Evolutionary conservation across 2,797 vertebrate genomes (phyloP).

Genomic region (Atherinosoma microstoma): DNA sequence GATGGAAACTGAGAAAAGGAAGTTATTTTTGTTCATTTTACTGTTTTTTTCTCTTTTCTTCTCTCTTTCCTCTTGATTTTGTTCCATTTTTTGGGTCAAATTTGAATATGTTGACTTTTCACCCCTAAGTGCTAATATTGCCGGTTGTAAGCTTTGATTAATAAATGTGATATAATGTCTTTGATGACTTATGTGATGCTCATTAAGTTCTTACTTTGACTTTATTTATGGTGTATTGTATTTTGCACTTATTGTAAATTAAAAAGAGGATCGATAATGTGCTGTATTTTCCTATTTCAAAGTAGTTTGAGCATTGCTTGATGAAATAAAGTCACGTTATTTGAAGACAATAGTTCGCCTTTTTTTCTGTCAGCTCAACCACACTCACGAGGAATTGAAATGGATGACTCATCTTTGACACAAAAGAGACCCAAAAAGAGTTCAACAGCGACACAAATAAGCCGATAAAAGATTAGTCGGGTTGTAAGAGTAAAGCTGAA

Average conservation of each 20-base stretch:
- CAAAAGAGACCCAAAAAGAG: slow-evolving; percentile 39
- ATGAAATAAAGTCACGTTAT: slow-evolving; percentile 65
- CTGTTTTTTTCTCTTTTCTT: slow-evolving; percentile 20
- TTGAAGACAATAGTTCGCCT: not conserved
- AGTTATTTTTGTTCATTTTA: slow-evolving; percentile 21
- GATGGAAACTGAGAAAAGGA: slow-evolving; percentile 22
- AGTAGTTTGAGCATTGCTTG: slow-evolving; percentile 42
- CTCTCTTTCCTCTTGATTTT: slow-evolving; percentile 6
- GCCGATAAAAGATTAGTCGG: slow-evolving; percentile 64
- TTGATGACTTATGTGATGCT: slow-evolving; percentile 28
- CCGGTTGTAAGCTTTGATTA: slow-evolving; percentile 40
- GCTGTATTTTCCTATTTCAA: slow-evolving; percentile 47
- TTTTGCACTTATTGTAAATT: slow-evolving; percentile 46
- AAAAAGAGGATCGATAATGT: slow-evolving; percentile 12
- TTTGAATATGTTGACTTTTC: slow-evolving; percentile 17
- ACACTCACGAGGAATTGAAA: slow-evolving; percentile 21
- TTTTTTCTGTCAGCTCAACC: slow-evolving; percentile 24
- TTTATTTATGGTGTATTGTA: slow-evolving; percentile 45
- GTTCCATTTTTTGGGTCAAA: slow-evolving; percentile 7
- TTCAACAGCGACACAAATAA: slow-evolving; percentile 27
- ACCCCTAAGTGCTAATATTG: slow-evolving; percentile 46
- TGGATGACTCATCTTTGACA: slow-evolving; percentile 60
- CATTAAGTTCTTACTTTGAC: slow-evolving; percentile 1
- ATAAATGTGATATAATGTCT: slow-evolving; percentile 17
- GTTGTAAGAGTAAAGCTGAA: slow-evolving; percentile 46